These are phyloP conservation scores for Dugesia japonica DNA, from an alignment of 2,888 invertebrate genomes.

Conservation along the genomic window DNA sequence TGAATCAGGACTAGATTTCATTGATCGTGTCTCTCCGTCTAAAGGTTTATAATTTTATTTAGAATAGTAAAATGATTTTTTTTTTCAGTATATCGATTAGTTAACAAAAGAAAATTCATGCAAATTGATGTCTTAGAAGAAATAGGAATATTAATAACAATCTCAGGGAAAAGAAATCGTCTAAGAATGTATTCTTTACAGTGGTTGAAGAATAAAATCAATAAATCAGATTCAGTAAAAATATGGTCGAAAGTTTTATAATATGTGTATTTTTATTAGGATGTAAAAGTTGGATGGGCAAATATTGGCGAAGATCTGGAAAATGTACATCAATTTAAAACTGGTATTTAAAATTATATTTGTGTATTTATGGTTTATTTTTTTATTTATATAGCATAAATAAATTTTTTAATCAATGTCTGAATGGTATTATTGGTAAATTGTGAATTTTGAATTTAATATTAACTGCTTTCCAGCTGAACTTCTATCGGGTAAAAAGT, in stretches of 20 bases:
- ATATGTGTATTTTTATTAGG: neutral
- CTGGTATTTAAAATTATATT: neutral
- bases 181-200: neutral
- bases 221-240: neutral
- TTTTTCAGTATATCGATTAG: neutral
- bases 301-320: neutral
- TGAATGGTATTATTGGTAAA: no score
- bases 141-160: neutral
- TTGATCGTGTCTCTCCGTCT: neutral
- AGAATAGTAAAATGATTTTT: no score
- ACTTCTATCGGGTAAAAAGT: no score
- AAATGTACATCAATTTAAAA: slow-evolving; percentile 10
- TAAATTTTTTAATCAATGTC: no score
- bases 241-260: neutral
- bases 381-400: neutral
- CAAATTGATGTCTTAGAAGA: slow-evolving; percentile 6
- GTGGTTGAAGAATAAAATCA: neutral
- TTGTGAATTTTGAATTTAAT: no score
- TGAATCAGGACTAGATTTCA: neutral
- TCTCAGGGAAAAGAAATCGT: slow-evolving; percentile 3
- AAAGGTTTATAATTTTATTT: neutral
- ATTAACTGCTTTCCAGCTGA: no score
- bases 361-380: neutral
- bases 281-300: neutral
- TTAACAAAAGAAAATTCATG: neutral